These are phyloP conservation scores for Hypothenemus hampei DNA, from an alignment of 1,140 invertebrate genomes.

Conservation along the genomic window DNA sequence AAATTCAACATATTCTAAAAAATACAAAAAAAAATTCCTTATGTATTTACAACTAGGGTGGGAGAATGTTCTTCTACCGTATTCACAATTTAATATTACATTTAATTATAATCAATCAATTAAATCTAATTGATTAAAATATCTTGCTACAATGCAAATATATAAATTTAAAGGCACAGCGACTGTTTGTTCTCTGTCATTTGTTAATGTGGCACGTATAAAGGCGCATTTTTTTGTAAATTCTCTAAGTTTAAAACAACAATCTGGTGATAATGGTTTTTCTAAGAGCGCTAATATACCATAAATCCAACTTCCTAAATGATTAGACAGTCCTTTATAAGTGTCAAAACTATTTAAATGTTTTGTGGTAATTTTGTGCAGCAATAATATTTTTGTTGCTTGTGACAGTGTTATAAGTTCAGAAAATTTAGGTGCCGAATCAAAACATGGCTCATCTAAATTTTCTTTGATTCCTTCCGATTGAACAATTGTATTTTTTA, in stretches of 20 bases:
- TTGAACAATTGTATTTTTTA: conserved; percentile 18
- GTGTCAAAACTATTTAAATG: conserved; percentile 26
- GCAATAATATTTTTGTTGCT: conserved; percentile 36
- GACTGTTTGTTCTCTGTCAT: conserved; percentile 26
- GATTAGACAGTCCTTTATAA: conserved; percentile 26
- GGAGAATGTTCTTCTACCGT: too few relatives aligned
- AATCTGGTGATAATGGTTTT: conserved; percentile 42
- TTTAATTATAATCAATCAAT: too few relatives aligned
- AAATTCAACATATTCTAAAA: not conserved
- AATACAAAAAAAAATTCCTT: not conserved
- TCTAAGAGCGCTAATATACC: conserved; percentile 42
- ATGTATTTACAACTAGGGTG: too few relatives aligned
- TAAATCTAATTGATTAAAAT: conserved; percentile 45
- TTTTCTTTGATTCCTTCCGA: not conserved
- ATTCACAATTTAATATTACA: too few relatives aligned
- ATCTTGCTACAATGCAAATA: conserved; percentile 44
- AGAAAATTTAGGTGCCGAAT: conserved; percentile 31
- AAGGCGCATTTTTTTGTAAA: conserved; percentile 42
- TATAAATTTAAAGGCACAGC: conserved; percentile 42
- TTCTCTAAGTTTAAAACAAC: conserved; percentile 39
- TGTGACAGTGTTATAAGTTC: conserved; percentile 34
- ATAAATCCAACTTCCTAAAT: conserved; percentile 42
- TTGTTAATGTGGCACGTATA: conserved; percentile 37
- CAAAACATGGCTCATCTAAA: not conserved
- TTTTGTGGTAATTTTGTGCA: conserved; percentile 35